Evolutionary conservation across 2,888 invertebrate genomes (phyloP).

Genomic region (Agrenia bidenticulata): DNA sequence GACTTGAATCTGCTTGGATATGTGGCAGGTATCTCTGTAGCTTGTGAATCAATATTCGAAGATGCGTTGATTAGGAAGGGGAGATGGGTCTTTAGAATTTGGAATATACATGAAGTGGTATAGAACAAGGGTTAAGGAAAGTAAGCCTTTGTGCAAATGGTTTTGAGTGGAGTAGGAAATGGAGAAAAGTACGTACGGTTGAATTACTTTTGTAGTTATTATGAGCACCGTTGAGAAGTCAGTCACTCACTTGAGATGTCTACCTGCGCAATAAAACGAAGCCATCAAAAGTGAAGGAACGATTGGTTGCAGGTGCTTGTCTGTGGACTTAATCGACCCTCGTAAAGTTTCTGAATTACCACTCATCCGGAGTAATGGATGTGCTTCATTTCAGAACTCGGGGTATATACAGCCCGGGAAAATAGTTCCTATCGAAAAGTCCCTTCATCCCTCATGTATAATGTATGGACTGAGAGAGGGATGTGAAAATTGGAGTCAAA

Average conservation of each 20-base stretch:
- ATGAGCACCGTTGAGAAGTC: constrained; percentile 1
- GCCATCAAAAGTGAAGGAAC: constrained; percentile 44
- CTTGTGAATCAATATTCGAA: no score
- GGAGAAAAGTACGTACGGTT: background rate
- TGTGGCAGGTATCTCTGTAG: no score
- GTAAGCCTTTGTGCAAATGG: background rate
- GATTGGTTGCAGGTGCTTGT: constrained; percentile 49
- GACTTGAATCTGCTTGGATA: no score
- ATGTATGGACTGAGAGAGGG: no score
- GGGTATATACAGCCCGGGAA: no score
- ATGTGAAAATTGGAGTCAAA: no score
- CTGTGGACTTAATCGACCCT: constrained; percentile 48
- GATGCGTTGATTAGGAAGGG: no score
- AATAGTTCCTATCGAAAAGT: no score
- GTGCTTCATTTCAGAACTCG: background rate
- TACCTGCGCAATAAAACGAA: constrained; percentile 49
- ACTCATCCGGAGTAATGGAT: constrained; percentile 45
- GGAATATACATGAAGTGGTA: background rate
- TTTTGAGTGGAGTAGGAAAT: background rate
- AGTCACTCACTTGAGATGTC: constrained; percentile 13
- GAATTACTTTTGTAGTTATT: constrained; percentile 9
- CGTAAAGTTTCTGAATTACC: constrained; percentile 51
- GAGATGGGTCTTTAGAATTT: no score
- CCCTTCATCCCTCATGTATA: no score
- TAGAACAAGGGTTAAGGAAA: background rate